These are phyloP conservation scores for Anomalospiza imberbis DNA, from an alignment of 2,797 vertebrate species.

Conservation along the genomic window DNA sequence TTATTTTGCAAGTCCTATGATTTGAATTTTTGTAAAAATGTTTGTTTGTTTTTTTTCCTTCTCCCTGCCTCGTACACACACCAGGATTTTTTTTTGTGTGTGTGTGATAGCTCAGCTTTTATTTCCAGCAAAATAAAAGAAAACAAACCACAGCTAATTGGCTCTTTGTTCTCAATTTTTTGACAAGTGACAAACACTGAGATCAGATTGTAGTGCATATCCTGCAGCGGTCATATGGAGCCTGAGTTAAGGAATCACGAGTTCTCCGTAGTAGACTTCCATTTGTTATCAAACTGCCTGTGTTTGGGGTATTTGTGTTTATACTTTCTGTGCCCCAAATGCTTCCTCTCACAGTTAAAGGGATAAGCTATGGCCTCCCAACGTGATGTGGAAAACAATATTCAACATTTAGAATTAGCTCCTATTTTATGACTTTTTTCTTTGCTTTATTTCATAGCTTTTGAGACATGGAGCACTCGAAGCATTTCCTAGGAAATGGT, in stretches of 20 bases:
- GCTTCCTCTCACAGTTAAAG: not conserved
- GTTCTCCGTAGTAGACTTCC: not conserved
- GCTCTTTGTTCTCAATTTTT: constrained; percentile 60
- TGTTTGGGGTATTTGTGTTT: not conserved
- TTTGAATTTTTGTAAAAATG: constrained; percentile 39
- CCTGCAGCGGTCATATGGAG: constrained; percentile 46
- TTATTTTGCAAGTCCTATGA: constrained; percentile 57
- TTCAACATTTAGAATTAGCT: not conserved
- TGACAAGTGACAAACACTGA: constrained; percentile 62
- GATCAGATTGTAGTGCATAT: constrained; percentile 42
- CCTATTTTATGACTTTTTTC: not conserved
- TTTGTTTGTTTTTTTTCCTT: constrained; percentile 41
- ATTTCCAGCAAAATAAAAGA: constrained; percentile 63
- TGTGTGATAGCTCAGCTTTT: constrained; percentile 53
- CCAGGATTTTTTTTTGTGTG: constrained; percentile 48
- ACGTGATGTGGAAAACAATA: not conserved
- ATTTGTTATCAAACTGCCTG: not conserved
- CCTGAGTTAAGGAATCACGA: not conserved
- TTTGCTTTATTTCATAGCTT: not conserved
- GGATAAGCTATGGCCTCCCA: not conserved
- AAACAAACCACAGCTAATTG: constrained; percentile 59
- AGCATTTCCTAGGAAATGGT: not conserved
- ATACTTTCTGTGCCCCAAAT: not conserved
- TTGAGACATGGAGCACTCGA: not conserved
- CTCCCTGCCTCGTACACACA: not conserved